phyloP scores from a whole-genome alignment of 1,140 invertebrate genomes.

The Aethina tumida region DNA sequence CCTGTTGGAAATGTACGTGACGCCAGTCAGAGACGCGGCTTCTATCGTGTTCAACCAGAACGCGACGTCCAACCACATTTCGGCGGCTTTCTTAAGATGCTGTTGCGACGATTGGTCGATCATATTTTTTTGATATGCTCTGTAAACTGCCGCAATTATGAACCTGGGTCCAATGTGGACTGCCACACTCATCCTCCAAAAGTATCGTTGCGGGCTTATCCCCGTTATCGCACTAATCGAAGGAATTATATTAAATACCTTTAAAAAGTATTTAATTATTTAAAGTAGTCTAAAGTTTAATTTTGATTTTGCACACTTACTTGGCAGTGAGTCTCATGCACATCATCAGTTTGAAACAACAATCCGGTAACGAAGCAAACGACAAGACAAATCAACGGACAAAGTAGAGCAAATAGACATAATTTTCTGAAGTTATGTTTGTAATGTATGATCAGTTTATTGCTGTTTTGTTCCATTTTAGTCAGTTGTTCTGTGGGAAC shows the following conservation, averaged over 20 bases:
- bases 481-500: no score
- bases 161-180: slow-evolving; percentile 81
- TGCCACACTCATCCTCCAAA: slow-evolving; percentile 85
- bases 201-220: slow-evolving; percentile 80
- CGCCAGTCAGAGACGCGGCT: slow-evolving; percentile 71
- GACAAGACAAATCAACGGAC: slow-evolving; percentile 69
- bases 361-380: slow-evolving; percentile 79
- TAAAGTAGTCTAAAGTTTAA: slow-evolving; percentile 6
- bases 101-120: slow-evolving; percentile 36
- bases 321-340: slow-evolving; percentile 85
- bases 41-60: slow-evolving; percentile 81
- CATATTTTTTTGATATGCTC: slow-evolving; percentile 66
- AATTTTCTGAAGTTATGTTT: slow-evolving; percentile 48
- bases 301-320: slow-evolving; percentile 46
- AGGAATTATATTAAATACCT: slow-evolving; percentile 87
- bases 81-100: slow-evolving; percentile 30
- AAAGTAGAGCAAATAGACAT: slow-evolving; percentile 67
- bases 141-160: slow-evolving; percentile 73
- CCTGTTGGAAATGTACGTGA: slow-evolving; percentile 86
- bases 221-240: slow-evolving; percentile 88
- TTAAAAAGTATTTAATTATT: slow-evolving; percentile 26
- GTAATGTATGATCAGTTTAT: slow-evolving; percentile 29
- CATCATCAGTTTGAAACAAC: slow-evolving; percentile 81
- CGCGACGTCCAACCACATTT: slow-evolving; percentile 59
- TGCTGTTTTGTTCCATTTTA: no score